Evolutionary conservation across 2,888 invertebrate species (phyloP).

Genomic region (Oasisia sp.): DNA sequence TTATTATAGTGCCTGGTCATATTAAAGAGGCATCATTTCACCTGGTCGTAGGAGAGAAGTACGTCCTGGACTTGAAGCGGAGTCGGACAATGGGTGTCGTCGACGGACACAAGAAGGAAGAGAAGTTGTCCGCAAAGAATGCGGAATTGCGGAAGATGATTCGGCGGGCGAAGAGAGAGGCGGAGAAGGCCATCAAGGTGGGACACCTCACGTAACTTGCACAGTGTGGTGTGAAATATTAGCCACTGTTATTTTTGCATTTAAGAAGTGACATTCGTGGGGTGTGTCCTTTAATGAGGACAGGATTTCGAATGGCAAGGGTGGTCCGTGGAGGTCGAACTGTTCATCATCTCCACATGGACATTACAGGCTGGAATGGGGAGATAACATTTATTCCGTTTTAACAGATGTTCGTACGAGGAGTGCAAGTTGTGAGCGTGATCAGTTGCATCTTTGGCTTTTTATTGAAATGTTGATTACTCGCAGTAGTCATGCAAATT

Average conservation of each 20-base stretch:
- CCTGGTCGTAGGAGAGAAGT: background rate
- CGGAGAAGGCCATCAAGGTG: constrained; percentile 36
- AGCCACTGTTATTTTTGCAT: background rate
- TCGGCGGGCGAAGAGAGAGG: constrained; percentile 29
- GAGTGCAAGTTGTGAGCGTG: too few species aligned
- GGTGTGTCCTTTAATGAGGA: background rate
- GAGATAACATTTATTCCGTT: too few species aligned
- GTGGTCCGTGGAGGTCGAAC: background rate
- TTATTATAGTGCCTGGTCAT: background rate
- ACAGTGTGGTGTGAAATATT: background rate
- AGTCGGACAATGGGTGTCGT: background rate
- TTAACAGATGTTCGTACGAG: too few species aligned
- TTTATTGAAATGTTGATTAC: too few species aligned
- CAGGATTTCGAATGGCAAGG: background rate
- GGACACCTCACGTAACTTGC: background rate
- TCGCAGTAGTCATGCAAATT: too few species aligned
- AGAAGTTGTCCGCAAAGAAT: background rate
- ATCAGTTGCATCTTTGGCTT: too few species aligned
- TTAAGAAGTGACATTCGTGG: background rate
- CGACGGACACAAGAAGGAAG: constrained; percentile 2
- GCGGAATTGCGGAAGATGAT: background rate
- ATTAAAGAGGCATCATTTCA: background rate
- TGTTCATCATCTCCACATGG: too few species aligned
- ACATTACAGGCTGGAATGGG: too few species aligned
- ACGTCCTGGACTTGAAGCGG: background rate